Conservation (phyloP, 2,888 invertebrate genomes). For the Caenorhabditis japonica region DNA sequence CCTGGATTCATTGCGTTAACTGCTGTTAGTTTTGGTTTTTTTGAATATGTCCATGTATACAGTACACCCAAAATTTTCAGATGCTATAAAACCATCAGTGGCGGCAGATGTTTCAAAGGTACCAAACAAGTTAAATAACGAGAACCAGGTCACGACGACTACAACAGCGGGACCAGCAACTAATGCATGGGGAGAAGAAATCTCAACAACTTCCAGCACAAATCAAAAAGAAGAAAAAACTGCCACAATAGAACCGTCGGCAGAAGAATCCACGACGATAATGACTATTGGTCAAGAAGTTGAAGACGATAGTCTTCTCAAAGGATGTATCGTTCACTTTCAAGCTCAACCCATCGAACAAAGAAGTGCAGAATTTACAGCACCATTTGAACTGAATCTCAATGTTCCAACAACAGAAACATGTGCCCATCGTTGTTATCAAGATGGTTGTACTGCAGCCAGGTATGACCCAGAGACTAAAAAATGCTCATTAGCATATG, state of each 20-base stretch:
- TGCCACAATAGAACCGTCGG: conserved; percentile 1
- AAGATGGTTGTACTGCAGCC: conserved; percentile 73
- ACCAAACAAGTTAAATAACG: conserved; percentile 7
- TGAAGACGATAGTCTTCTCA: conserved; percentile 44
- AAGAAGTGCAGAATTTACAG: conserved; percentile 60
- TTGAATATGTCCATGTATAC: no score
- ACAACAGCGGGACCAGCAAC: conserved; percentile 22
- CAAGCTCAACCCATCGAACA: conserved; percentile 63
- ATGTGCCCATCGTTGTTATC: conserved; percentile 70
- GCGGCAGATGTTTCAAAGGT: conserved; percentile 31
- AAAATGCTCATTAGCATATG: conserved; percentile 67
- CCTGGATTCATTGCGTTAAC: conserved; percentile 73
- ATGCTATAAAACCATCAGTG: conserved; percentile 32
- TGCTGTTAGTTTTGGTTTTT: conserved; percentile 58
- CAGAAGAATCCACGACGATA: conserved; percentile 4
- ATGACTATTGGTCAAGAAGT: conserved; percentile 32
- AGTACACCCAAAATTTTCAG: conserved; percentile 23
- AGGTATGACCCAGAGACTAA: conserved; percentile 57
- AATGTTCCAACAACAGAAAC: conserved; percentile 61
- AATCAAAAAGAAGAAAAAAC: conserved; percentile 2
- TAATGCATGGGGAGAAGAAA: conserved; percentile 37
- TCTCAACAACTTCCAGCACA: not conserved
- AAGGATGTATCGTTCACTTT: conserved; percentile 69
- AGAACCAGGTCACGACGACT: conserved; percentile 18
- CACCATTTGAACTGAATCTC: conserved; percentile 61